phyloP scores from a whole-genome alignment of 2,797 vertebrate species.

The Pteronotus mesoamericanus region DNA sequence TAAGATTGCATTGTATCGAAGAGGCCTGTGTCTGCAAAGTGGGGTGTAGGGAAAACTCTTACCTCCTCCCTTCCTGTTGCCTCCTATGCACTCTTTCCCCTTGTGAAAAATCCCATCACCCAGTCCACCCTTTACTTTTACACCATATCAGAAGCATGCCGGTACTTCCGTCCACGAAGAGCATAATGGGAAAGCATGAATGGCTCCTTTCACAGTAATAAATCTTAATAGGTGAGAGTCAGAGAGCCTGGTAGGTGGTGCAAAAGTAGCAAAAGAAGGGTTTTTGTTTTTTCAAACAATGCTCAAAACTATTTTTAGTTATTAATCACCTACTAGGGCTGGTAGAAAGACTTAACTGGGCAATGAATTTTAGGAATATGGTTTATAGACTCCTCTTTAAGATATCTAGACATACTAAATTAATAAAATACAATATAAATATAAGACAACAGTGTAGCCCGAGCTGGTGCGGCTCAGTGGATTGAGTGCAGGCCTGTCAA shows the following conservation, averaged over 20 bases:
- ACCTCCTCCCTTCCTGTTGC: no score
- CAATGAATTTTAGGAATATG: background rate
- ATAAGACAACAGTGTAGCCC: no score
- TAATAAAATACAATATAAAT: background rate
- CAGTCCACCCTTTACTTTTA: rapidly evolving
- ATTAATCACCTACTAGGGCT: background rate
- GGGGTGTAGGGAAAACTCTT: rapidly evolving
- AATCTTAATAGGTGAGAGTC: background rate
- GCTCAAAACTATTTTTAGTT: background rate
- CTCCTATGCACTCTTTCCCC: background rate
- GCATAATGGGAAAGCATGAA: background rate
- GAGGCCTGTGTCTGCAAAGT: background rate
- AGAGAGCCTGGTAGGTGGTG: background rate
- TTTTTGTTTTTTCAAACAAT: background rate
- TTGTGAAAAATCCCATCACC: background rate
- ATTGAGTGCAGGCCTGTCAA: no score
- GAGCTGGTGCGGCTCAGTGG: no score
- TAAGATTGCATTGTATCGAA: background rate
- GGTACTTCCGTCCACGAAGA: background rate
- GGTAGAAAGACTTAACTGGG: background rate
- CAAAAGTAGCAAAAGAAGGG: background rate
- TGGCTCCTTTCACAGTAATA: background rate
- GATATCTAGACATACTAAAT: background rate
- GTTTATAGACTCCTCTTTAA: background rate
- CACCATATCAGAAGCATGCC: background rate